Evolutionary conservation across 2,888 invertebrate species (phyloP).

Genomic region (Oligia strigilis): DNA sequence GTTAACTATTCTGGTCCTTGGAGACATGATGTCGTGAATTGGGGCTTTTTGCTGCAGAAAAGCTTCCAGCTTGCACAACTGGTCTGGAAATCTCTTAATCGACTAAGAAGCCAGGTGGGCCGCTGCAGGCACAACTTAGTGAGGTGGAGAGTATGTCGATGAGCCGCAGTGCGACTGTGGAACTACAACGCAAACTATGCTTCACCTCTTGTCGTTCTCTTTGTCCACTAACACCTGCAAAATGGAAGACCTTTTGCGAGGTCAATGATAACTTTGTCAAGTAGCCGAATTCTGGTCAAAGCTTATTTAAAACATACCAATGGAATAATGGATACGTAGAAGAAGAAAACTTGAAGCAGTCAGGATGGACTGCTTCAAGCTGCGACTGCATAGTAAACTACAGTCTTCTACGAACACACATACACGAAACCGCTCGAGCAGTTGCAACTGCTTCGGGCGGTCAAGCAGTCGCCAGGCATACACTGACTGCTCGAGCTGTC

Average conservation of each 20-base stretch:
- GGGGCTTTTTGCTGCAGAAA: not conserved
- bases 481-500: too few species aligned
- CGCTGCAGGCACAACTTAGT: not conserved
- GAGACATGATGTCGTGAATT: not conserved
- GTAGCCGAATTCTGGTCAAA: not conserved
- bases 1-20: constrained; percentile 31
- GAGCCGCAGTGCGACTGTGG: not conserved
- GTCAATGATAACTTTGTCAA: not conserved
- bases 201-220: not conserved
- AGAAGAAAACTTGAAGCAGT: too few species aligned
- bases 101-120: not conserved
- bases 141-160: not conserved
- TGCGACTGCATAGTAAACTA: too few species aligned
- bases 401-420: too few species aligned
- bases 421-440: too few species aligned
- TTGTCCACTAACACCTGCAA: not conserved
- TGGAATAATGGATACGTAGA: not conserved
- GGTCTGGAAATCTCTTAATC: not conserved
- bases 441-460: too few species aligned
- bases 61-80: not conserved
- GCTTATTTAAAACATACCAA: not conserved
- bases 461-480: too few species aligned
- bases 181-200: not conserved
- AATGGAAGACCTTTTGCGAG: not conserved
- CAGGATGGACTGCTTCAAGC: too few species aligned